Percentiles rank a stretch among this genome's conserved stretches.
phyloP scores from a whole-genome alignment of 2,888 invertebrate species.

The Melitaea athalia region DNA sequence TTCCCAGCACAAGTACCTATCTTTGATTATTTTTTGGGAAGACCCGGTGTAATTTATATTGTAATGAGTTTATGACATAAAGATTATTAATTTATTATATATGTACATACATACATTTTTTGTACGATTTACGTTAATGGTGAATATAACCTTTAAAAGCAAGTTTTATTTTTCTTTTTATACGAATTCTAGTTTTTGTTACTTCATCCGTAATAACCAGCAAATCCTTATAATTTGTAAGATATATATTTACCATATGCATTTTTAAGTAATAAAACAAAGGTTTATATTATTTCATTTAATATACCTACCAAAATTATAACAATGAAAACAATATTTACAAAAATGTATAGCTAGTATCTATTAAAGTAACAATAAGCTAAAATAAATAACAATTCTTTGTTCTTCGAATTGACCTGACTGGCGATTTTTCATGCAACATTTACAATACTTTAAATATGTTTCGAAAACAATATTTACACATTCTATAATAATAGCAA shows the following conservation, averaged over 20 bases:
- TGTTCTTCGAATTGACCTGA: conserved; percentile 10
- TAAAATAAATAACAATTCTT: conserved; percentile 73
- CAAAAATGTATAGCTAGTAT: conserved; percentile 55
- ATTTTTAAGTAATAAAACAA: conserved; percentile 31
- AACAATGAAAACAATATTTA: conserved; percentile 76
- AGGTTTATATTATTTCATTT: conserved; percentile 28
- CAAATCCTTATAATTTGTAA: background rate
- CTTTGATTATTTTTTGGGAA: too few species aligned
- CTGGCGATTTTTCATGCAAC: conserved; percentile 24
- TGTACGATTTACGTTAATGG: background rate
- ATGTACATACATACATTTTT: background rate
- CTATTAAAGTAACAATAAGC: conserved; percentile 59
- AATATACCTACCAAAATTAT: conserved; percentile 40
- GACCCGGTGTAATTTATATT: too few species aligned
- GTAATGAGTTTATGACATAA: too few species aligned
- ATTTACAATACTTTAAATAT: conserved; percentile 25
- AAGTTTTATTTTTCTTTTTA: background rate
- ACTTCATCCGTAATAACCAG: background rate
- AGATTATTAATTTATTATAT: too few species aligned
- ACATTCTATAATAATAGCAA: conserved; percentile 11
- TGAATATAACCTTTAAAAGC: too few species aligned
- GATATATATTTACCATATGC: background rate
- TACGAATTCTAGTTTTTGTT: background rate
- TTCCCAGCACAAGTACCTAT: too few species aligned
- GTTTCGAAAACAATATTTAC: conserved; percentile 26